Percentiles rank a stretch among this genome's conserved stretches.
phyloP scores from a whole-genome alignment of 2,113 vertebrate genomes.

The Oenanthe oenanthe region DNA sequence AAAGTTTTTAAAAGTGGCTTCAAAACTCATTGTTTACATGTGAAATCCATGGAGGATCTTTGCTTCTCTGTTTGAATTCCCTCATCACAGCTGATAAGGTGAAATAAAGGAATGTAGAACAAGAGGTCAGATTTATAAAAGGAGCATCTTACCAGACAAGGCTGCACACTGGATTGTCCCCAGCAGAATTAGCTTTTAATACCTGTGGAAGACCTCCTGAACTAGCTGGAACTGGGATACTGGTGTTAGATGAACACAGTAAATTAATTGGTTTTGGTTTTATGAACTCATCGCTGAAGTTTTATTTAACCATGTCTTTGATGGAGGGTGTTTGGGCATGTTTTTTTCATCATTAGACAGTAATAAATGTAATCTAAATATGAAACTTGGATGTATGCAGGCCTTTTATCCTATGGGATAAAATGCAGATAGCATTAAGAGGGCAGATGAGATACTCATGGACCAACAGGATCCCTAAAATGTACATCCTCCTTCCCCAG shows the following conservation, averaged over 20 bases:
- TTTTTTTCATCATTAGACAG: background rate
- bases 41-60: background rate
- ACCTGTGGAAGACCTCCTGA: background rate
- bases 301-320: background rate
- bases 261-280: background rate
- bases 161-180: background rate
- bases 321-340: background rate
- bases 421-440: background rate
- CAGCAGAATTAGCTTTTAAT: background rate
- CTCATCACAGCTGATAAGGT: background rate
- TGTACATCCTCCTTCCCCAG: background rate
- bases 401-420: background rate
- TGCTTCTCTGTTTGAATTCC: background rate
- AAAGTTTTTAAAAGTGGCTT: background rate
- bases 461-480: background rate
- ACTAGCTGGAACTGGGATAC: background rate
- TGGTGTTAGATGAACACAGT: background rate
- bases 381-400: rapidly evolving
- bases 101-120: background rate
- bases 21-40: background rate
- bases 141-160: background rate
- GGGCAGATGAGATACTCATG: background rate
- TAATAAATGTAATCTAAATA: background rate
- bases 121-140: background rate
- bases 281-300: background rate